Conservation (phyloP, 2,888 invertebrate species). For the Hoplodrina blanda region DNA sequence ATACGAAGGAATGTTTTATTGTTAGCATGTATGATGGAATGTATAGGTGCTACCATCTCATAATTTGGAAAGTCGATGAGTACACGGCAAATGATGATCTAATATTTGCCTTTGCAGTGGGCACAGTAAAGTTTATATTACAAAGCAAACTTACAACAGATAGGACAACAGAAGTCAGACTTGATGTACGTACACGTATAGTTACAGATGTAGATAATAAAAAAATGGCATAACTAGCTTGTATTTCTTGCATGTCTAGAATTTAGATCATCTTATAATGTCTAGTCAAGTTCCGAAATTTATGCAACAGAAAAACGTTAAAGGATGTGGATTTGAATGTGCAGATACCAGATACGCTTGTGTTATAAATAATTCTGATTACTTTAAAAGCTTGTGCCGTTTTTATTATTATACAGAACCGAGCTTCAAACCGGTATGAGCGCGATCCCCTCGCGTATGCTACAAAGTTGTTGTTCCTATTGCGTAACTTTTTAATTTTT, state of each 20-base stretch:
- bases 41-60: not conserved
- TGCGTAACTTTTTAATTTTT: conserved; percentile 64
- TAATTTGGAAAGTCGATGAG: not conserved
- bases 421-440: conserved; percentile 49
- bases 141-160: not conserved
- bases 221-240: conserved; percentile 17
- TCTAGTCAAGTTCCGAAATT: conserved; percentile 21
- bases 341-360: conserved; percentile 33
- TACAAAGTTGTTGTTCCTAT: conserved; percentile 53
- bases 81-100: not conserved
- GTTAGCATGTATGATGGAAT: conserved; percentile 3
- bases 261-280: conserved; percentile 23
- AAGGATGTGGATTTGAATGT: conserved; percentile 52
- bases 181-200: not conserved
- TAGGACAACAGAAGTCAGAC: not conserved
- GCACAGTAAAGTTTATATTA: not conserved
- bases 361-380: conserved; percentile 54
- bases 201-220: conserved; percentile 13
- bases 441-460: conserved; percentile 41
- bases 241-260: conserved; percentile 19
- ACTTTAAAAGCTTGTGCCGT: conserved; percentile 46
- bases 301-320: conserved; percentile 42
- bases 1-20: conserved; percentile 41
- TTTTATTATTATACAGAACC: conserved; percentile 47
- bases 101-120: too few species aligned